Conservation (phyloP, 2,888 invertebrate genomes). For the Parnassius smintheus region DNA sequence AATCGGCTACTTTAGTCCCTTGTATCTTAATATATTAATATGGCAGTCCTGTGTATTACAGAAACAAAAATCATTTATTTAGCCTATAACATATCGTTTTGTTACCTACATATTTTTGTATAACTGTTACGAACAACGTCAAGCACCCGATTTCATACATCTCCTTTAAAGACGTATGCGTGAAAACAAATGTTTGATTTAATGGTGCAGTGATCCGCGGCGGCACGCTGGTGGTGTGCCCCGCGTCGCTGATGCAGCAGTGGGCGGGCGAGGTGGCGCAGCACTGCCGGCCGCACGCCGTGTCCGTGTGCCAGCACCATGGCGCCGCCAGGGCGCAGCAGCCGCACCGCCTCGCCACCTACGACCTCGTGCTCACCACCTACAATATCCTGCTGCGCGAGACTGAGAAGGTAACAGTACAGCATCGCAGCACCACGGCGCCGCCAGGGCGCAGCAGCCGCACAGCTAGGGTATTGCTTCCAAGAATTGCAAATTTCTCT, state of each 20-base stretch:
- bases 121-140: no score
- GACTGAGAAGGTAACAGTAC: slow-evolving; percentile 62
- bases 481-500: no score
- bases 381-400: slow-evolving; percentile 88
- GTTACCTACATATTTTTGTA: no score
- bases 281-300: slow-evolving; percentile 81
- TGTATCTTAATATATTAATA: no score
- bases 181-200: no score
- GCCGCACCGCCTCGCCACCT: slow-evolving; percentile 82
- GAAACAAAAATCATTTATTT: no score
- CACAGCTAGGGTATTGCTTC: slow-evolving; percentile 46
- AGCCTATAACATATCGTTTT: no score
- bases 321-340: slow-evolving; percentile 87
- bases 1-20: no score
- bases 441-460: slow-evolving; percentile 83
- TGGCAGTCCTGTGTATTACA: no score
- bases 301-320: slow-evolving; percentile 89
- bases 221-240: slow-evolving; percentile 94
- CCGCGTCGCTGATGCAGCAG: slow-evolving; percentile 94
- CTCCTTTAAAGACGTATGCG: no score
- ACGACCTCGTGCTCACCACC: slow-evolving; percentile 94
- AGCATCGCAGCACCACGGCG: slow-evolving; percentile 87
- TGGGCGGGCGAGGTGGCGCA: slow-evolving; percentile 91
- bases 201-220: slow-evolving; percentile 73
- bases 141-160: no score